Evolutionary conservation across 2,888 invertebrate species (phyloP).

Genomic region (Lepidonotus clava): DNA sequence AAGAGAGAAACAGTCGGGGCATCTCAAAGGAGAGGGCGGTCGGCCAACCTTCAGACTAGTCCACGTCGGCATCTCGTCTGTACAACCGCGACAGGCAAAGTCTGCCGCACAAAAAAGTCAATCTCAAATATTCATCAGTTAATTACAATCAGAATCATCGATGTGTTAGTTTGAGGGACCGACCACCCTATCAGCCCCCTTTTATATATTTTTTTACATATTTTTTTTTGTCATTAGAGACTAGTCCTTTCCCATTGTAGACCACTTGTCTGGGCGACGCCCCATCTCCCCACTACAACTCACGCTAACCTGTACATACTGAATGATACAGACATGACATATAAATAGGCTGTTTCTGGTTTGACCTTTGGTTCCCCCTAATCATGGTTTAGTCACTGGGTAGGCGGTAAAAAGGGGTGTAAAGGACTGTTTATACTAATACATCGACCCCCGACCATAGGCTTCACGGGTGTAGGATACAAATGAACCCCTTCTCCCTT

Average conservation of each 20-base stretch:
- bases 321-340: slow-evolving; percentile 12
- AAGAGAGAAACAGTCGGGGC: background rate
- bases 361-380: too few relatives aligned
- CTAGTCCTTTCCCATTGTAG: too few relatives aligned
- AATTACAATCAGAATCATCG: slow-evolving; percentile 4
- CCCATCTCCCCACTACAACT: too few relatives aligned
- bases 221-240: background rate
- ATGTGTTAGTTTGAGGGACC: background rate
- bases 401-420: too few relatives aligned
- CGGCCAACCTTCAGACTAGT: background rate
- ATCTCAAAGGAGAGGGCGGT: too few relatives aligned
- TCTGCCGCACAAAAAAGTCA: background rate
- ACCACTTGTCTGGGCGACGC: too few relatives aligned
- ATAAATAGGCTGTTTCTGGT: too few relatives aligned
- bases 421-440: too few relatives aligned
- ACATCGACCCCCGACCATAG: too few relatives aligned
- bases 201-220: background rate
- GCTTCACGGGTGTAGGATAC: too few relatives aligned
- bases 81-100: background rate
- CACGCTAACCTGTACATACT: slow-evolving; percentile 26
- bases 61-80: background rate
- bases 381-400: too few relatives aligned
- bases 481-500: too few relatives aligned
- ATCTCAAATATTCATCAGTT: background rate
- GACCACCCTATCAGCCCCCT: background rate